Evolutionary conservation across 2,797 vertebrate genomes (phyloP), one percentile per base, ranked within the genome.

Genomic region (Hyperoplus immaculatus): DNA sequence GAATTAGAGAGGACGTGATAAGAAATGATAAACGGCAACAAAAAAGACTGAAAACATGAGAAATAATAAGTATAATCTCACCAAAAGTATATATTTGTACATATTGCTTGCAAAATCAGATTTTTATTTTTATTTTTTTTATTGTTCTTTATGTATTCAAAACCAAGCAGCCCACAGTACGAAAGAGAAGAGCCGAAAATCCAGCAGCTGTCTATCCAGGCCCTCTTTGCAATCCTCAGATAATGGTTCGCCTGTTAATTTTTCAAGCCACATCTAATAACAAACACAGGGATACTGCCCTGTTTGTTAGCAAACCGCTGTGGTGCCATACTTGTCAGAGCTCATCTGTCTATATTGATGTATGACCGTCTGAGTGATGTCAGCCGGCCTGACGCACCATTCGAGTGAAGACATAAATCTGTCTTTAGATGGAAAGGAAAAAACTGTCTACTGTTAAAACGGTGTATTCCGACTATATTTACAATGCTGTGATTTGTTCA

Each of bases 181-280:
- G 29, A 77, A 49, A 69, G 41, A 71, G 14, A 56, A 51, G 6
- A 64, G 36, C 21, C 43, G 43, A 66, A 71, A 49, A 61, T 74
- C 42, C 36, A 68, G 54, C 56, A 65, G 69, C 75, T 80, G 55
- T 58, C 68, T 29, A 1, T 75, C 69, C 41, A 45, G 49, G 43
- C 58, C 29, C 18, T 72, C 29, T 74, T 45, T 79, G 42, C n/a
- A 56, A 36, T 5, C 49, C 46, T 58, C 39, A 64, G 59, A 75
- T 77, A 63, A 64, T 18, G 18, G 50, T 75, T 67, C 5, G 14
- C 29, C 38, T 65, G 60, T 57, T 72, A 59, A 71, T 51, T 74
- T 78, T 70, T 75, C 8, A 57, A 85, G 56, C 68, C 73, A 69
- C 69, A 78, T 72, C 83, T 83, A 80, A 61, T 56, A 77, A 54